Evolutionary conservation across 2,797 vertebrate species (phyloP).

Genomic region (Tenualosa thibaudeaui): DNA sequence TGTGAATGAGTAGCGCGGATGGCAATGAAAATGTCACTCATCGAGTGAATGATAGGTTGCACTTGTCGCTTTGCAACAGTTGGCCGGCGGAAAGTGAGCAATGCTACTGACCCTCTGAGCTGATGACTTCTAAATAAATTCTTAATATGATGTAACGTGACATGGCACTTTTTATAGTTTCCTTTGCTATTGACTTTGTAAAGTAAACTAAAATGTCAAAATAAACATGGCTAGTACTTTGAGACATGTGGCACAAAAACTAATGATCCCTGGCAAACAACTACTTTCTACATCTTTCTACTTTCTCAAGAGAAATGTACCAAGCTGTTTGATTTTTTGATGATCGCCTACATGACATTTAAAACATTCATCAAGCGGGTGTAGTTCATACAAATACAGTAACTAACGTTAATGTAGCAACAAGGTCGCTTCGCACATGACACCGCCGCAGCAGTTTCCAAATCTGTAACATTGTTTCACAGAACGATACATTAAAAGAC

Average conservation of each 20-base stretch:
- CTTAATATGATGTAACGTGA: neutral
- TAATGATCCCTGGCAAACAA: neutral
- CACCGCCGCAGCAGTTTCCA: neutral
- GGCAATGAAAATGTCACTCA: neutral
- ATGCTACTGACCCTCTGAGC: neutral
- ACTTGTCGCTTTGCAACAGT: slow-evolving; percentile 5
- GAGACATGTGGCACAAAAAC: neutral
- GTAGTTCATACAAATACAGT: neutral
- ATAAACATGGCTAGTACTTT: neutral
- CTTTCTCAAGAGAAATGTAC: neutral
- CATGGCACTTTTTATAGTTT: neutral
- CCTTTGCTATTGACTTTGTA: neutral
- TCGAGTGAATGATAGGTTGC: neutral
- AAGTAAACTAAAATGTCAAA: neutral
- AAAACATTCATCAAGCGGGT: neutral
- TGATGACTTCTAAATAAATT: slow-evolving; percentile 13
- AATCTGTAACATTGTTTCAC: neutral
- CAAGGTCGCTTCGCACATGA: neutral
- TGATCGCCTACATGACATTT: neutral
- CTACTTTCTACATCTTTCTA: neutral
- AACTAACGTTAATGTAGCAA: neutral
- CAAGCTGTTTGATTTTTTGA: neutral
- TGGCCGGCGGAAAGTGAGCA: neutral
- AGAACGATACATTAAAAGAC: neutral
- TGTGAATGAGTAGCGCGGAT: neutral